A percentile compares a stretch with the other conserved stretches of the same genome.
Evolutionary conservation across 2,888 invertebrate species (phyloP).

Genomic region (Leucoptera coffeella): DNA sequence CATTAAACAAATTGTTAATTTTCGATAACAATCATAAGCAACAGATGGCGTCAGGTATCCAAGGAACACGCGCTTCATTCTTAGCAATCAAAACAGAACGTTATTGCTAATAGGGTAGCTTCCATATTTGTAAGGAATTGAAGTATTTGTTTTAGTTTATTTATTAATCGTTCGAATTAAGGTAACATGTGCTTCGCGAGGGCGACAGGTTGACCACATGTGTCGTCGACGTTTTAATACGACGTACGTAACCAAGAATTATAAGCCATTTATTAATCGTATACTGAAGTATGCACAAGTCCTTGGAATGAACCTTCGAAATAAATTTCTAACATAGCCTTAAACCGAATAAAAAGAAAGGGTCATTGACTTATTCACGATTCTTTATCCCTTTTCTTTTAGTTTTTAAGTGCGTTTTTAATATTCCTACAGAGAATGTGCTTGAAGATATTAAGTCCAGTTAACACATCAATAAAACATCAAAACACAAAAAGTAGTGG

Average conservation of each 20-base stretch:
- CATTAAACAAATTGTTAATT: conserved; percentile 55
- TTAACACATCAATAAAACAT: conserved; percentile 54
- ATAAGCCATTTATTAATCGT: no score
- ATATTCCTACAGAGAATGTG: no score
- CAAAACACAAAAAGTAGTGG: conserved; percentile 47
- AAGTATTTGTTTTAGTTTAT: conserved; percentile 26
- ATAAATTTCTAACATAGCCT: no score
- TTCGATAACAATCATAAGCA: conserved; percentile 48
- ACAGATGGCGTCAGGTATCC: no score
- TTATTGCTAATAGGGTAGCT: conserved; percentile 6
- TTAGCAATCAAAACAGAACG: conserved; percentile 9
- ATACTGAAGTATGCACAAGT: no score
- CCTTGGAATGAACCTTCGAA: no score
- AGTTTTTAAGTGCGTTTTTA: no score
- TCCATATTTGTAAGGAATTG: conserved; percentile 9
- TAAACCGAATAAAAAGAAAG: no score
- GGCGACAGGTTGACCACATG: conserved; percentile 52
- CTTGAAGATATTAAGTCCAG: no score
- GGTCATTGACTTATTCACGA: no score
- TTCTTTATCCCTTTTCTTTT: no score
- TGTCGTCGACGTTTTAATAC: conserved; percentile 52
- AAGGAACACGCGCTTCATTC: conserved; percentile 10
- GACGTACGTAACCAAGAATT: conserved; percentile 48
- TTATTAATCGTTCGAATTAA: conserved; percentile 39
- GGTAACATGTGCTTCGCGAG: conserved; percentile 48